Conservation (phyloP, 2,797 vertebrate species). For the Sebastes elongatus region DNA sequence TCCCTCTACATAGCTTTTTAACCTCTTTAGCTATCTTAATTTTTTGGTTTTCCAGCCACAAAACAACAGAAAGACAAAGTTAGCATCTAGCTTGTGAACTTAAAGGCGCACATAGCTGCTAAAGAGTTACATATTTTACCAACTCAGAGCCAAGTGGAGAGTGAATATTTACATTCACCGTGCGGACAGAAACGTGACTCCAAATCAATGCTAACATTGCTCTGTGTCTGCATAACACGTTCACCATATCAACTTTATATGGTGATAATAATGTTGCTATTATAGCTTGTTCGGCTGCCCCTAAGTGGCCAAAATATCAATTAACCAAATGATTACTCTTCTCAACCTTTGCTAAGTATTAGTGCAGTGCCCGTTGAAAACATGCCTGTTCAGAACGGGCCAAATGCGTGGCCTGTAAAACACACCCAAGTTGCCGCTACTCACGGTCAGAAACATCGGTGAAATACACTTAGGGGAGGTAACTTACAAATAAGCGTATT, state of each 20-base stretch:
- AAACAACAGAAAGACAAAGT: too few species aligned
- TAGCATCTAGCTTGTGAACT: too few species aligned
- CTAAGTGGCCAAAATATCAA: neutral
- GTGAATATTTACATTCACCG: neutral
- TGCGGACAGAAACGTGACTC: neutral
- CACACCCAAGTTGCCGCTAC: too few species aligned
- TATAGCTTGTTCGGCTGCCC: neutral
- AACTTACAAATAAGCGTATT: too few species aligned
- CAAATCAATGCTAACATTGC: neutral
- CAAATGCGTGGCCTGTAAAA: too few species aligned
- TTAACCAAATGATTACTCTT: neutral
- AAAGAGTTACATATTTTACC: too few species aligned
- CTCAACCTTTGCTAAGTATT: neutral
- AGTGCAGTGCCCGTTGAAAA: too few species aligned
- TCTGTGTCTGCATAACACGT: neutral
- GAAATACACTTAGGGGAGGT: too few species aligned
- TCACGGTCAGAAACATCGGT: too few species aligned
- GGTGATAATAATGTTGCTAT: neutral
- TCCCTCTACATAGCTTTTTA: neutral
- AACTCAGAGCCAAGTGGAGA: neutral
- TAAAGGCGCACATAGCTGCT: too few species aligned
- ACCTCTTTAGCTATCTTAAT: neutral
- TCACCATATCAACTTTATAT: neutral
- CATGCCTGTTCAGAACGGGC: too few species aligned
- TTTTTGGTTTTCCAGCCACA: neutral